phyloP scores from a whole-genome alignment of 2,113 vertebrate genomes.

The Sander vitreus region DNA sequence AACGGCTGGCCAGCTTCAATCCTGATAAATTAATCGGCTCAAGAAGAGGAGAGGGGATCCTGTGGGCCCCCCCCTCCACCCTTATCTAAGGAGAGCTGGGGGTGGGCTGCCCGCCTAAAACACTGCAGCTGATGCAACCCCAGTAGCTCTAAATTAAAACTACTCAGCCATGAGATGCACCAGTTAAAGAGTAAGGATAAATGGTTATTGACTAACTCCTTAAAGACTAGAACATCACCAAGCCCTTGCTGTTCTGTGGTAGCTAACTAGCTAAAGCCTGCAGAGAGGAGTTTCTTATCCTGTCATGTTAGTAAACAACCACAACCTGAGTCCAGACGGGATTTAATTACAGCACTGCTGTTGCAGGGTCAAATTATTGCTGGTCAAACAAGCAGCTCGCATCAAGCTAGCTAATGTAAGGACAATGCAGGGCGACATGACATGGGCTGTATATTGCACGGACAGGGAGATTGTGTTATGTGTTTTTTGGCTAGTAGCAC shows the following conservation, averaged over 20 bases:
- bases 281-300: slow-evolving; percentile 25
- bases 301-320: slow-evolving; percentile 48
- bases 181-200: background rate
- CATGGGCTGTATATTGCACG: background rate
- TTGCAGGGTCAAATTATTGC: slow-evolving; percentile 52
- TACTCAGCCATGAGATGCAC: slow-evolving; percentile 31
- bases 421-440: slow-evolving; percentile 55
- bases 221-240: slow-evolving; percentile 15
- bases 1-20: slow-evolving; percentile 67
- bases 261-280: slow-evolving; percentile 2
- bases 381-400: slow-evolving; percentile 46
- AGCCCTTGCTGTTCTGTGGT: background rate
- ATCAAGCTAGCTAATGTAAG: slow-evolving; percentile 41
- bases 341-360: slow-evolving; percentile 44
- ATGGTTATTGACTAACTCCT: slow-evolving; percentile 20
- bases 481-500: background rate
- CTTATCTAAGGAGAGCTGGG: slow-evolving; percentile 47
- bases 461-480: slow-evolving; percentile 6
- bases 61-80: slow-evolving; percentile 41
- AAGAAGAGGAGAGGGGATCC: slow-evolving; percentile 69
- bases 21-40: slow-evolving; percentile 79
- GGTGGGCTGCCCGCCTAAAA: slow-evolving; percentile 53
- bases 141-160: slow-evolving; percentile 56
- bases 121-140: slow-evolving; percentile 50
- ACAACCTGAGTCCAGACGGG: slow-evolving; percentile 22